Conservation (phyloP, 2,113 vertebrate genomes). For the Periophthalmus modestus region DNA sequence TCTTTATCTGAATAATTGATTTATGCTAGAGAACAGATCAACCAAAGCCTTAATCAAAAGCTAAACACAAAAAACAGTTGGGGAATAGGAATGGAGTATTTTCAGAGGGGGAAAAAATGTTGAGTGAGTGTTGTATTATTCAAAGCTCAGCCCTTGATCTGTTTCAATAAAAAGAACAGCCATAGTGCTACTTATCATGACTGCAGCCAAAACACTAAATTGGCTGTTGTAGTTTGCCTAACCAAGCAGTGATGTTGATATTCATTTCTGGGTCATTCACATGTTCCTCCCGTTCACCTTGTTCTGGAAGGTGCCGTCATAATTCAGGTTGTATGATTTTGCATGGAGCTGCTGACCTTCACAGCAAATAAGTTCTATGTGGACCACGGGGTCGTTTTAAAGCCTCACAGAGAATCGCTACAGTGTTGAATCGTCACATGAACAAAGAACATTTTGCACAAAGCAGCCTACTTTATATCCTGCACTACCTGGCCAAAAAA, state of each 20-base stretch:
- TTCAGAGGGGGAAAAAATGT: not conserved
- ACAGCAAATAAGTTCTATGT: too few species aligned
- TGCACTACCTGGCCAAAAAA: too few species aligned
- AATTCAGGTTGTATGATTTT: too few species aligned
- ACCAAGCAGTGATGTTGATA: slow-evolving; percentile 34
- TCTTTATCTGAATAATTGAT: slow-evolving; percentile 69
- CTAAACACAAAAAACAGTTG: slow-evolving; percentile 41
- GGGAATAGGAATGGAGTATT: slow-evolving; percentile 16
- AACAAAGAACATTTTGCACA: too few species aligned
- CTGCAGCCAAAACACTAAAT: slow-evolving; percentile 18
- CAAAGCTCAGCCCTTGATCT: slow-evolving; percentile 39
- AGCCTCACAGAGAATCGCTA: too few species aligned
- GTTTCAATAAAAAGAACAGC: slow-evolving; percentile 47
- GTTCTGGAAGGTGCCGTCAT: too few species aligned
- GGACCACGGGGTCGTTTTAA: too few species aligned
- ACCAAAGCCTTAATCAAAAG: slow-evolving; percentile 52
- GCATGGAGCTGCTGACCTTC: too few species aligned
- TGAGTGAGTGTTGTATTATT: not conserved
- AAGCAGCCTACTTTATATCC: too few species aligned
- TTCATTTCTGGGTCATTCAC: slow-evolving; percentile 41
- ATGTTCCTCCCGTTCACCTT: slow-evolving; percentile 1
- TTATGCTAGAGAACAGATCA: slow-evolving; percentile 34
- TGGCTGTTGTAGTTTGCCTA: slow-evolving; percentile 27
- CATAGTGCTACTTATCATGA: slow-evolving; percentile 16
- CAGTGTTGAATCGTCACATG: too few species aligned